These are phyloP conservation scores for Pseudorectes ferrugineus DNA, from an alignment of 2,113 vertebrate species.

Conservation along the genomic window DNA sequence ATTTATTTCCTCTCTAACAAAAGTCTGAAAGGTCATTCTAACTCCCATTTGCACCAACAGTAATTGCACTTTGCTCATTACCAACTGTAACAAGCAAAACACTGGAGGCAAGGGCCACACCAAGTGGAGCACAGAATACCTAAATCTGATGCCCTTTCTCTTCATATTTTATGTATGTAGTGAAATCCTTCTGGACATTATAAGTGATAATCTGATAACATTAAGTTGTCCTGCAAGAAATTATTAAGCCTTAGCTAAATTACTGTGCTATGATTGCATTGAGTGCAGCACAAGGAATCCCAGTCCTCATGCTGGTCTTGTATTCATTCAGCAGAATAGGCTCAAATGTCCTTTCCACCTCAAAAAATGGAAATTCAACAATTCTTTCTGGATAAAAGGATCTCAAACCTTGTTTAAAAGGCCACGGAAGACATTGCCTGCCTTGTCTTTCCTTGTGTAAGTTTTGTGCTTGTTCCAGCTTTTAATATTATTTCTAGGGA, in stretches of 20 bases:
- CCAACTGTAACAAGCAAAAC: neutral
- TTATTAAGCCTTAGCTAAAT: neutral
- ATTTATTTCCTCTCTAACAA: neutral
- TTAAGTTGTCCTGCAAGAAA: neutral
- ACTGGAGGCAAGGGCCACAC: neutral
- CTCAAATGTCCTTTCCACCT: neutral
- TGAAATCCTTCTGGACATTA: neutral
- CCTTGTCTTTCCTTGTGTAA: neutral
- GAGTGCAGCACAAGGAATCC: neutral
- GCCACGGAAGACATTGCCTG: neutral
- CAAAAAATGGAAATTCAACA: neutral
- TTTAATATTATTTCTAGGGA: neutral
- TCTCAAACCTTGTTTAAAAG: neutral
- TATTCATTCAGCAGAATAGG: neutral
- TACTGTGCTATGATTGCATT: neutral
- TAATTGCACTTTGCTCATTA: neutral
- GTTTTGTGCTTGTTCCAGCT: neutral
- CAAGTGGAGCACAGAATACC: neutral
- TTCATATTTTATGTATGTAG: neutral
- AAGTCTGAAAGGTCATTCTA: neutral
- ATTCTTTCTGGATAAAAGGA: neutral
- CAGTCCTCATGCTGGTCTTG: neutral
- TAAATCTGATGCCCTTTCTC: neutral
- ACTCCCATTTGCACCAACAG: neutral
- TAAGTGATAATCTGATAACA: neutral